phyloP scores from a whole-genome alignment of 2,797 vertebrate species.

The Ctenochaetus hawaiiensis region DNA sequence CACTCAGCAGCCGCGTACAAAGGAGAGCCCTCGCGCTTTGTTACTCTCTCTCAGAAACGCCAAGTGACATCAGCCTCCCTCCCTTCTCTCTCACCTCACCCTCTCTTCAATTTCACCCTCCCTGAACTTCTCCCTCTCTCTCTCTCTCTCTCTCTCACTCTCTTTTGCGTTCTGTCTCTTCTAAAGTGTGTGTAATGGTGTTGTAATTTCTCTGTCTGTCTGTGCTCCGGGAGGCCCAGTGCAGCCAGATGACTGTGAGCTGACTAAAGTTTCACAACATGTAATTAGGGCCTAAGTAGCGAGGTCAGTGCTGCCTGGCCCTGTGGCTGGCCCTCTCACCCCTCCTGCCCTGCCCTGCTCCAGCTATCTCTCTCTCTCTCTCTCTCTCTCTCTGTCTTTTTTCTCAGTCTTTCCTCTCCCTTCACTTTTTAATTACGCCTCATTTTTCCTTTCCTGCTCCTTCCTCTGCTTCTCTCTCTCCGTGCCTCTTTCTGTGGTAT shows the following conservation, averaged over 20 bases:
- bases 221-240: slow-evolving; percentile 75
- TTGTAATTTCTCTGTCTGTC: slow-evolving; percentile 79
- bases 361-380: slow-evolving; percentile 42
- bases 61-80: slow-evolving; percentile 78
- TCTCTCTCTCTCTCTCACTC: slow-evolving; percentile 4
- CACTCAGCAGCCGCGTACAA: slow-evolving; percentile 85
- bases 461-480: slow-evolving; percentile 26
- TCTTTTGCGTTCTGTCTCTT: slow-evolving; percentile 49
- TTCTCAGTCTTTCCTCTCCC: slow-evolving; percentile 50
- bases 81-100: slow-evolving; percentile 34
- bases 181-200: slow-evolving; percentile 73
- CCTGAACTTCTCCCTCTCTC: slow-evolving; percentile 4
- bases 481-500: slow-evolving; percentile 34
- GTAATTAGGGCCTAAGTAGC: slow-evolving; percentile 89
- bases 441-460: slow-evolving; percentile 20
- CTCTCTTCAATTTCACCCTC: neutral
- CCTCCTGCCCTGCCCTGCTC: slow-evolving; percentile 53
- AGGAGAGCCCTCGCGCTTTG: slow-evolving; percentile 76
- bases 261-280: slow-evolving; percentile 89
- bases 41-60: slow-evolving; percentile 65
- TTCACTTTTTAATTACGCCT: slow-evolving; percentile 68
- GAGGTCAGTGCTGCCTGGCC: slow-evolving; percentile 76
- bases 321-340: slow-evolving; percentile 52
- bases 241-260: slow-evolving; percentile 86
- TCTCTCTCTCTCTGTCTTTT: slow-evolving; percentile 53